Evolutionary conservation across 2,113 vertebrate genomes (phyloP).

Genomic region (Prunella himalayana): DNA sequence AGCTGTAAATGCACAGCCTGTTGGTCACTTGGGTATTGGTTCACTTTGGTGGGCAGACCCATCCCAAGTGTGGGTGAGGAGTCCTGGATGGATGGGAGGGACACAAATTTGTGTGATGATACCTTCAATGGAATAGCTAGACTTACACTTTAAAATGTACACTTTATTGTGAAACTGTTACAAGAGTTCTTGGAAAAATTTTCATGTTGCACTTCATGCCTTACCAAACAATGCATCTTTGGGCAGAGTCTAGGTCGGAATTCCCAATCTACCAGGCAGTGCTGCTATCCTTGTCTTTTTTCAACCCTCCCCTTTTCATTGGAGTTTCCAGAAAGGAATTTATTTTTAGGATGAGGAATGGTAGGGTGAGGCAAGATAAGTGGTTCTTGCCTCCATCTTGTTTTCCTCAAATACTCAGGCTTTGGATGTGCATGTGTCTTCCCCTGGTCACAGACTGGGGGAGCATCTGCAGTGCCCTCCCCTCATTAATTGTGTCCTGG

Average conservation of each 20-base stretch:
- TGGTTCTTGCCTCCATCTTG: not conserved
- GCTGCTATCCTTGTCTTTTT: not conserved
- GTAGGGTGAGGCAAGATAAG: not conserved
- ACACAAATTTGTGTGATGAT: not conserved
- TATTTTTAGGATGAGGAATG: not conserved
- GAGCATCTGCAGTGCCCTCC: not conserved
- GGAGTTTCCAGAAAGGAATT: not conserved
- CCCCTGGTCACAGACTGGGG: not conserved
- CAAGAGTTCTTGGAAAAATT: not conserved
- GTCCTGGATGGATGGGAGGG: not conserved
- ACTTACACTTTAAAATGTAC: not conserved
- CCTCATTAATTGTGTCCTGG: not conserved
- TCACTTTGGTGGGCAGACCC: not conserved
- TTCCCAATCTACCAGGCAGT: not conserved
- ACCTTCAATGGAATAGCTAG: not conserved
- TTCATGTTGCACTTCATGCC: not conserved
- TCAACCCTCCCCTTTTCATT: not conserved
- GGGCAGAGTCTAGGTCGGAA: accelerated
- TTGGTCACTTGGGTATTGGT: not conserved
- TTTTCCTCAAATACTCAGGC: not conserved
- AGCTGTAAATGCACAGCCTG: not conserved
- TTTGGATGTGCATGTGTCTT: not conserved
- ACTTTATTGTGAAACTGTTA: not conserved
- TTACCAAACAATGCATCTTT: not conserved
- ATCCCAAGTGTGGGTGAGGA: not conserved